Conservation (phyloP, 2,113 vertebrate genomes). For the Mus spicilegus region DNA sequence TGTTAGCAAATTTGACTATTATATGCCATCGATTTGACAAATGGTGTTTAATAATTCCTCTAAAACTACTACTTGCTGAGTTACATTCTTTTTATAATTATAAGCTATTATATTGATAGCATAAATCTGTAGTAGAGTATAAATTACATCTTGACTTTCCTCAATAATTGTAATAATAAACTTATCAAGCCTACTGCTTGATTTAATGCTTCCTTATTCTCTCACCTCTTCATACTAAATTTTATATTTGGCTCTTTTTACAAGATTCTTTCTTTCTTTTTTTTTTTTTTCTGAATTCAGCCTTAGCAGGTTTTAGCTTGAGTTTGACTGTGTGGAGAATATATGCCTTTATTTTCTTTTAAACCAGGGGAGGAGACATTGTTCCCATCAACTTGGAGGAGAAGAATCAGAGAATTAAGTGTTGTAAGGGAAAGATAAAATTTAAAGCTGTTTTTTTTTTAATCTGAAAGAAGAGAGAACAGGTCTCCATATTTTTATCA, state of each 20-base stretch:
- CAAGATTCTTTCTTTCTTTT: background rate
- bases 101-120: constrained; percentile 4
- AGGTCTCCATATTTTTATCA: constrained; percentile 1
- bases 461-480: constrained; percentile 8
- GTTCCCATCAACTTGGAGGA: background rate
- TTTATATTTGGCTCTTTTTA: background rate
- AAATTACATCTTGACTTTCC: background rate
- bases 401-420: background rate
- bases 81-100: constrained; percentile 57
- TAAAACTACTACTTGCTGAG: constrained; percentile 27
- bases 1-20: constrained; percentile 55
- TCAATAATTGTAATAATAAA: constrained; percentile 17
- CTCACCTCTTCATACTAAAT: constrained; percentile 31
- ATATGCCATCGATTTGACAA: constrained; percentile 43
- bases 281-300: background rate
- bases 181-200: background rate
- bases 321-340: background rate
- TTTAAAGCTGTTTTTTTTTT: background rate
- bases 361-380: background rate
- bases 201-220: constrained; percentile 25
- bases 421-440: background rate
- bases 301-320: background rate
- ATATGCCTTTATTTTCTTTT: background rate
- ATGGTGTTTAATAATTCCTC: constrained; percentile 50
- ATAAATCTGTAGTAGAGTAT: constrained; percentile 13